Evolutionary conservation across 2,797 vertebrate genomes (phyloP), one percentile per base, ranked within the genome.

Genomic region (Pseudochirops corinnae): DNA sequence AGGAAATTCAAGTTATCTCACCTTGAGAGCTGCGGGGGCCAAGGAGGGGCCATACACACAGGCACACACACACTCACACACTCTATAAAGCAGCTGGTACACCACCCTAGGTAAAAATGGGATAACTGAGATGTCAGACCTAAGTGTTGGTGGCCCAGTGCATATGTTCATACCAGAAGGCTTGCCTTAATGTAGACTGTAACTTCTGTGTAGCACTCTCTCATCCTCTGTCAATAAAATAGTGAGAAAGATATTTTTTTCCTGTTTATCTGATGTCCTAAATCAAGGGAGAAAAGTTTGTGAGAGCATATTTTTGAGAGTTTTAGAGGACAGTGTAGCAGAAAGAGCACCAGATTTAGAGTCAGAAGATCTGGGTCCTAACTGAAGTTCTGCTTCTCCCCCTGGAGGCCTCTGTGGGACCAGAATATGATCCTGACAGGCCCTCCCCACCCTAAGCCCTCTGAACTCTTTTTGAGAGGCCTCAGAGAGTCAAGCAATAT

Each of bases 21-120:
- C 90, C 10, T 7, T 91, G 13, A 94, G 82, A 39, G 93, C 56
- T 62, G 93, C 0, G 16, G n/a, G n/a, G 87, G 18, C 18, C 0
- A 4, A 14, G 58, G 6, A 10, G 0, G 0, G 2, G 1, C 39
- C 16, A 39, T 6, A 74, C n/a, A 74, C 5, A 67, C 46, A 46
- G 46, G 46, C 46, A 46, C 33, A 67, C 33, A 67, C 33, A 67
- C 31, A 62, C 28, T 31, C 29, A 62, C 31, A 7, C 31, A 1
- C 62, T 10, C 6, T 29, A 1, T 29, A 13, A 26, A 94, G 94
- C 74, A 46, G 39, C 74, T 60, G 18, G 46, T n/a, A 5, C 26
- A 56, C 56, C 31, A 2, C 56, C 62, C 93, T 31, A 60, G 24
- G 52, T 26, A 56, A 90, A 91, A 96, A 33, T 2, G 2, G 9